phyloP scores from a whole-genome alignment of 2,888 invertebrate genomes.

The Parelbella ahira region DNA sequence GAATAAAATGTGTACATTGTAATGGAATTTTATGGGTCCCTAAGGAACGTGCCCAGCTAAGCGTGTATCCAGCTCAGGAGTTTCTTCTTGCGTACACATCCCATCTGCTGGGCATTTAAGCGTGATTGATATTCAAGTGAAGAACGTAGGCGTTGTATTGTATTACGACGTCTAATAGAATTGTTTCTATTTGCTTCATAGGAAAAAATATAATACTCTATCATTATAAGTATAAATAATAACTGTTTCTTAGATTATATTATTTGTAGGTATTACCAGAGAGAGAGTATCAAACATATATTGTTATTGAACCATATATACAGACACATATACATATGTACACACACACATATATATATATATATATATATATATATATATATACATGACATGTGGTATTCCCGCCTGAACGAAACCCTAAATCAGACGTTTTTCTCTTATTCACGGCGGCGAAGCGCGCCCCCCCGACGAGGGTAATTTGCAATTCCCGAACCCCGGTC shows the following conservation, averaged over 20 bases:
- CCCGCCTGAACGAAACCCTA: not conserved
- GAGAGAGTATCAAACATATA: too few relatives aligned
- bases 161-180: too few relatives aligned
- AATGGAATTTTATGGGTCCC: constrained; percentile 7
- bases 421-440: constrained; percentile 17
- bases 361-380: too few relatives aligned
- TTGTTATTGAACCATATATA: too few relatives aligned
- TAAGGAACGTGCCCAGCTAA: constrained; percentile 6
- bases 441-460: constrained; percentile 17
- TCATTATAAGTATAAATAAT: too few relatives aligned
- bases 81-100: constrained; percentile 11
- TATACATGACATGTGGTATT: not conserved
- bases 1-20: constrained; percentile 14
- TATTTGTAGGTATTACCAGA: too few relatives aligned
- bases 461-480: constrained; percentile 27
- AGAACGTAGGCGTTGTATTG: not conserved
- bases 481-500: constrained; percentile 6
- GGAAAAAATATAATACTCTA: too few relatives aligned
- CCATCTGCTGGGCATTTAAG: constrained; percentile 1
- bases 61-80: not conserved
- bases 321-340: too few relatives aligned
- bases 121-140: constrained; percentile 1
- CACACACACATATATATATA: too few relatives aligned
- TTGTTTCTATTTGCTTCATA: too few relatives aligned
- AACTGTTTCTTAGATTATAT: too few relatives aligned